These are phyloP conservation scores for Anabacerthia variegaticeps DNA, from an alignment of 2,797 vertebrate species.

Conservation along the genomic window DNA sequence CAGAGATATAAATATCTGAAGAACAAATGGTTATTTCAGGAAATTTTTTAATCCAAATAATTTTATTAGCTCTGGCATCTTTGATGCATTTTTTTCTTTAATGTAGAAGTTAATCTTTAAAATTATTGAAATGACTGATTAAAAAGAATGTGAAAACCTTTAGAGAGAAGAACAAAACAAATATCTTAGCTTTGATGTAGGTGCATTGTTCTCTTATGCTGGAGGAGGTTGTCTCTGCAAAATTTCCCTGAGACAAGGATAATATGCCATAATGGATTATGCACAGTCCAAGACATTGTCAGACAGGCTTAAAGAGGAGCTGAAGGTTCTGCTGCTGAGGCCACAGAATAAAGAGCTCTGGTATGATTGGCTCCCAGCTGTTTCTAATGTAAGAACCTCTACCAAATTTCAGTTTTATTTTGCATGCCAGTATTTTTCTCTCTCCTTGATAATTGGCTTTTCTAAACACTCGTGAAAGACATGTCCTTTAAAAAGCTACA, in stretches of 20 bases:
- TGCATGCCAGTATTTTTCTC: background rate
- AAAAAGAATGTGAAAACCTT: background rate
- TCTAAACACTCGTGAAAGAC: background rate
- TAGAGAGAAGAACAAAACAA: background rate
- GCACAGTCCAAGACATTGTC: conserved; percentile 53
- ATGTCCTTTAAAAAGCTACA: background rate
- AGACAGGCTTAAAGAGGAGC: conserved; percentile 53
- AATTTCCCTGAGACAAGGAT: conserved; percentile 61
- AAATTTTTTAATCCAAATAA: background rate
- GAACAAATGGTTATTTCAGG: background rate
- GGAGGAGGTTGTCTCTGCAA: conserved; percentile 71
- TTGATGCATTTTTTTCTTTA: background rate
- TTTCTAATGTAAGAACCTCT: conserved; percentile 54
- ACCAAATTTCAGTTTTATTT: background rate
- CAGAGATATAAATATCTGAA: background rate
- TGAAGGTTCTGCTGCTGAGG: conserved; percentile 67
- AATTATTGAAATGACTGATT: background rate
- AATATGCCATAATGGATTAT: conserved; percentile 64
- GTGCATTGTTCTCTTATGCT: conserved; percentile 5
- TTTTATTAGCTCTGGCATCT: background rate
- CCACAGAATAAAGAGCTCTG: conserved; percentile 51
- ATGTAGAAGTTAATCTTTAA: background rate
- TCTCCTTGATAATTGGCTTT: background rate
- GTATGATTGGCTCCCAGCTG: conserved; percentile 9
- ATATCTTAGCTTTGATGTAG: background rate